These are phyloP conservation scores for Rhegmatorhina hoffmannsi DNA, from an alignment of 2,113 vertebrate species.

Conservation along the genomic window DNA sequence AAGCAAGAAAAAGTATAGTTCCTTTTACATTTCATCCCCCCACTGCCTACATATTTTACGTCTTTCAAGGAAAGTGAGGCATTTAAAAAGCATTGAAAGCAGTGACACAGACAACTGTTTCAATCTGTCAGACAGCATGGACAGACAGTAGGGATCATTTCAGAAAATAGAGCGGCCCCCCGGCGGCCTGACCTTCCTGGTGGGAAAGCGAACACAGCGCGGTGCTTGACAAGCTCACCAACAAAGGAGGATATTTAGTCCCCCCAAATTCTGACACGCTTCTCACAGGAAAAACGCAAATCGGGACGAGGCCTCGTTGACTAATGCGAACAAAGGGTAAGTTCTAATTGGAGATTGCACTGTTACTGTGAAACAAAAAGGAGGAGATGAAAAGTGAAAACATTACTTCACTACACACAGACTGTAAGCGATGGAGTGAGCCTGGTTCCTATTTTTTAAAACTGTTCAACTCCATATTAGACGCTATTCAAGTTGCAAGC, in stretches of 20 bases:
- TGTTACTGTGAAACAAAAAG: neutral
- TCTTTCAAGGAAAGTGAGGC: slow-evolving; percentile 67
- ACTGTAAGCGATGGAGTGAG: neutral
- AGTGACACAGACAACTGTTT: slow-evolving; percentile 79
- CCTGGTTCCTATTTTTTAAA: neutral
- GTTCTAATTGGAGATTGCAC: slow-evolving; percentile 49
- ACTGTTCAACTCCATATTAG: neutral
- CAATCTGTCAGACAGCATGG: slow-evolving; percentile 79
- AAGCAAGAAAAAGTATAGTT: neutral
- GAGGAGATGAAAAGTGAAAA: neutral
- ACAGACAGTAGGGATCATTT: slow-evolving; percentile 78
- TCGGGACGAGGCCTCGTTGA: neutral
- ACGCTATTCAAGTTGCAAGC: neutral
- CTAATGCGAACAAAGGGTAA: slow-evolving; percentile 47
- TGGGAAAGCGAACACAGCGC: slow-evolving; percentile 74
- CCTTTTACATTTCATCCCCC: neutral
- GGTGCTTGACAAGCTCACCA: slow-evolving; percentile 74
- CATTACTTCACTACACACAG: neutral
- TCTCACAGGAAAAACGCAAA: slow-evolving; percentile 77
- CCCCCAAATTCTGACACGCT: slow-evolving; percentile 76
- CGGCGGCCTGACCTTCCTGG: slow-evolving; percentile 81
- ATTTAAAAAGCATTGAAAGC: slow-evolving; percentile 68
- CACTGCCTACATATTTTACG: neutral
- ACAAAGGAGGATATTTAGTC: slow-evolving; percentile 79
- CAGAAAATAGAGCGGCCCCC: slow-evolving; percentile 73